phyloP scores from a whole-genome alignment of 2,113 vertebrate genomes.

The Alligator mississippiensis region DNA sequence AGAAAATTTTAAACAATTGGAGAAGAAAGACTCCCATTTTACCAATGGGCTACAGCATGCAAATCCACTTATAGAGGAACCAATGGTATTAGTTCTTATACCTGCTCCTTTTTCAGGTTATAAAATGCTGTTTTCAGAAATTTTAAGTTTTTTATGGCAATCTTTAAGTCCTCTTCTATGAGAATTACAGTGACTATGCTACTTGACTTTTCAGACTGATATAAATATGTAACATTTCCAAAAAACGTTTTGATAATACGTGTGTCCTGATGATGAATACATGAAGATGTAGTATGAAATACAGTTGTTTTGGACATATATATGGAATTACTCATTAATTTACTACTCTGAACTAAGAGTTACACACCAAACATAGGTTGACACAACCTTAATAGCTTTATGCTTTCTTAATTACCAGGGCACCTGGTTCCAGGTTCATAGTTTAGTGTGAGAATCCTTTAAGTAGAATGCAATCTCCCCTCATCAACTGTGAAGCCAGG shows the following conservation, averaged over 20 bases:
- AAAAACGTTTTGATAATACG: neutral
- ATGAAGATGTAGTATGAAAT: neutral
- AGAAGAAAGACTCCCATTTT: no score
- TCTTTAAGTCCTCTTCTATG: neutral
- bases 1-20: no score
- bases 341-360: neutral
- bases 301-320: accelerated
- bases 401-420: neutral
- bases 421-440: neutral
- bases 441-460: neutral
- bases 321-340: neutral
- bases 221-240: neutral
- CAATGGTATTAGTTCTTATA: no score
- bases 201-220: neutral
- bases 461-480: constrained; percentile 2
- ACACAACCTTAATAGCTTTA: neutral
- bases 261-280: neutral
- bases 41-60: no score
- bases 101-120: no score
- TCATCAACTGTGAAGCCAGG: neutral
- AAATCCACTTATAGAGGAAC: no score
- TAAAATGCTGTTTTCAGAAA: no score
- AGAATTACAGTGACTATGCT: neutral
- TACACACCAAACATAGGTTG: neutral
- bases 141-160: no score